Evolutionary conservation across 64 coral and sea anemone species (phyloP), one percentile per base, ranked within the genome.

Genomic region (Trachythela sp.): DNA sequence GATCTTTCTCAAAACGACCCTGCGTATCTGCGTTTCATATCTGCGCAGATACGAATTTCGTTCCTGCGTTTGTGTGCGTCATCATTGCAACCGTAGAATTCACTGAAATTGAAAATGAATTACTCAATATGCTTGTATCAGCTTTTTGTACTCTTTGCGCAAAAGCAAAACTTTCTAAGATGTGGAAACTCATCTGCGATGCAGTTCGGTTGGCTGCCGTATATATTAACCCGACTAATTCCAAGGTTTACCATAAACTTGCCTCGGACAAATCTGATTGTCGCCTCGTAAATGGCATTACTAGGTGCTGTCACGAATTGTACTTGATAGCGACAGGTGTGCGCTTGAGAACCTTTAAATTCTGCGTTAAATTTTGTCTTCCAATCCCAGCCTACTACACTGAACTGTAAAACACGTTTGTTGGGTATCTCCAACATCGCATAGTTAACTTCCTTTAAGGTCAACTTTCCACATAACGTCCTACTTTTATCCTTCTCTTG

Each of bases 271-370:
- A 90, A 26, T 59, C 45, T 64, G 2, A 92, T 33, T 22, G 86
- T 90, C 27, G 76, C 91, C 43, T 95, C 91, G 22, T 90, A 95
- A 84, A 95, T 87, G 29, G 87, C 94, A 9, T 92, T 40, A 31
- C 90, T 95, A 0, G 91, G 91, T n/a, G 88, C 90, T 39, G 94
- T 92, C 5, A 95, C 48, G 6, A 92, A 52, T 85, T 95, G 94
- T 27, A 92, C 36, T 35, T 95, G 94, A 85, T 95, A 92, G 6
- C 34, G 8, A 35, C 75, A 80, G 30, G 30, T 29, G 75, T 80
- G 34, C 75, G 20, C 75, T 18, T 18, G 13, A 10, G 20, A 6
- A 17, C 30, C 20, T 18, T 37, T 37, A 92, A 45, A 29, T 48
- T 48, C 26, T 58, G 11, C 18, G 91, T 48, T 33, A 72, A 91